Conservation (phyloP, 2,113 vertebrate genomes). For the Meriones unguiculatus region DNA sequence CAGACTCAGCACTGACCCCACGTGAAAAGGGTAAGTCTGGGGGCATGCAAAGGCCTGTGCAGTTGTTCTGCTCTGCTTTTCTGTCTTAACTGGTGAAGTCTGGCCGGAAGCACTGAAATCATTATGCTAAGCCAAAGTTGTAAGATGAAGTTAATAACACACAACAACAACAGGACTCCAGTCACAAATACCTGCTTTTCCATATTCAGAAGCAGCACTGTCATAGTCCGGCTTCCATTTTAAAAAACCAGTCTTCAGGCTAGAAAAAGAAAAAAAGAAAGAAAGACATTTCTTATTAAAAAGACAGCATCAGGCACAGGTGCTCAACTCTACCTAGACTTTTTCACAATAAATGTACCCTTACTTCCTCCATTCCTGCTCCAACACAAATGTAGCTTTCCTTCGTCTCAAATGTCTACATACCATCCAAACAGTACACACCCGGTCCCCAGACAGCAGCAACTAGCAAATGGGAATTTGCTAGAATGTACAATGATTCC, state of each 20-base stretch:
- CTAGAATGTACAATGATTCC: not conserved
- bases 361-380: not conserved
- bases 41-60: not conserved
- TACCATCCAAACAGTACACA: not conserved
- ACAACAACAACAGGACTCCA: not conserved
- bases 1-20: not conserved
- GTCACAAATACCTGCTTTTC: constrained; percentile 94
- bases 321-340: not conserved
- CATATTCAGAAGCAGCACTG: constrained; percentile 97
- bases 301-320: not conserved
- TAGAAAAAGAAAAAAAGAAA: constrained; percentile 83
- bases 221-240: constrained; percentile 99
- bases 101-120: not conserved
- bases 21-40: not conserved
- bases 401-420: not conserved
- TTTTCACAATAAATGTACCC: not conserved
- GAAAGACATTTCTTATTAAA: constrained; percentile 47
- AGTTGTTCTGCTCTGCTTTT: not conserved
- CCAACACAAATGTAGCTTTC: not conserved
- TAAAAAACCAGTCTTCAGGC: constrained; percentile 97
- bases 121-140: not conserved
- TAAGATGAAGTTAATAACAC: not conserved
- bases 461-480: not conserved
- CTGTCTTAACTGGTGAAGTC: not conserved
- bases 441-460: not conserved